Percentiles rank a stretch among this genome's conserved stretches.
phyloP scores from a whole-genome alignment of 2,888 invertebrate genomes.

The Dynastes maya region DNA sequence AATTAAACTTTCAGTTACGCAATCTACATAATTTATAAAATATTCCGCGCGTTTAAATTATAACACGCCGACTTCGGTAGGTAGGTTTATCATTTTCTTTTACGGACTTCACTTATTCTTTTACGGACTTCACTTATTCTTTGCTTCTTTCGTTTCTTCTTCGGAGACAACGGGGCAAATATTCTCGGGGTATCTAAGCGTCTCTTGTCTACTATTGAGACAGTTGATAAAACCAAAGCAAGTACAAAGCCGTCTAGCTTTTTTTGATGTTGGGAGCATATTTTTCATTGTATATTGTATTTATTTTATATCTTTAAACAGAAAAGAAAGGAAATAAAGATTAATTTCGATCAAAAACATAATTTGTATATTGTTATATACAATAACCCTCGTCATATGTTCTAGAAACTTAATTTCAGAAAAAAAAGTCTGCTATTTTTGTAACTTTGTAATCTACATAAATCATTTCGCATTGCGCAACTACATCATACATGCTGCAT shows the following conservation, averaged over 20 bases:
- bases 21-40: conserved; percentile 52
- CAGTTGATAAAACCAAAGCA: not conserved
- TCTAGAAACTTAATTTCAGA: no score
- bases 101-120: conserved; percentile 4
- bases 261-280: not conserved
- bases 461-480: no score
- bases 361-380: no score
- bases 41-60: conserved; percentile 50
- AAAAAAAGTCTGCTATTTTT: no score
- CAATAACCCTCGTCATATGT: no score
- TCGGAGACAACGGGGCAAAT: conserved; percentile 19
- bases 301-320: no score
- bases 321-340: no score
- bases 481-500: no score
- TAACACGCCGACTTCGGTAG: conserved; percentile 4
- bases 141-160: not conserved
- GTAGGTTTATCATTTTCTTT: conserved; percentile 26
- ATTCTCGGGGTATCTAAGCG: conserved; percentile 9
- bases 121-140: conserved; percentile 9
- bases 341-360: no score
- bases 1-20: conserved; percentile 50
- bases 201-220: not conserved
- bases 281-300: no score
- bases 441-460: no score
- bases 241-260: not conserved